phyloP scores from a whole-genome alignment of 1,140 invertebrate species.

The Idris sp. region DNA sequence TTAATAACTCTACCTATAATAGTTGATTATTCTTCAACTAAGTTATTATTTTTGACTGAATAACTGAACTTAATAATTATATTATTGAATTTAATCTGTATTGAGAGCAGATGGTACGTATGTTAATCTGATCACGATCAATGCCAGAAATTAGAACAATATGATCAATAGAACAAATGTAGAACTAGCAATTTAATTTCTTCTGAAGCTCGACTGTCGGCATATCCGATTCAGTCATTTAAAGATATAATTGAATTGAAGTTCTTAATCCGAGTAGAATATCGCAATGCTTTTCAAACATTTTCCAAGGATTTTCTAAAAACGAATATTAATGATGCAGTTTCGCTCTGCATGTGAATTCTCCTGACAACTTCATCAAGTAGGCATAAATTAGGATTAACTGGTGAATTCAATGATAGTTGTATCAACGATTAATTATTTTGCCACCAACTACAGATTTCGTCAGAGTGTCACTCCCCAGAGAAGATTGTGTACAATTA shows the following conservation, averaged over 20 bases:
- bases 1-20: too few relatives aligned
- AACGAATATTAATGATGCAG: too few relatives aligned
- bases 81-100: slow-evolving; percentile 16
- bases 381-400: slow-evolving; percentile 52
- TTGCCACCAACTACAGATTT: slow-evolving; percentile 23
- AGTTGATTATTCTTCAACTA: too few relatives aligned
- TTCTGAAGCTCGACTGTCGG: background rate
- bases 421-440: slow-evolving; percentile 40
- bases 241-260: slow-evolving; percentile 35
- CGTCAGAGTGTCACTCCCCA: slow-evolving; percentile 7
- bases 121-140: slow-evolving; percentile 32
- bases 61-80: too few relatives aligned
- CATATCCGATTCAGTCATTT: slow-evolving; percentile 24
- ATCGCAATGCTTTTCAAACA: too few relatives aligned
- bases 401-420: slow-evolving; percentile 51
- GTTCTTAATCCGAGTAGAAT: slow-evolving; percentile 29
- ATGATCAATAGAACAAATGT: slow-evolving; percentile 35
- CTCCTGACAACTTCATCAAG: slow-evolving; percentile 36
- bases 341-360: too few relatives aligned
- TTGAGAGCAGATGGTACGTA: slow-evolving; percentile 28
- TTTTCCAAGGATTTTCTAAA: too few relatives aligned
- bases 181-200: slow-evolving; percentile 40
- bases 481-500: slow-evolving; percentile 16
- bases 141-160: slow-evolving; percentile 36
- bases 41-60: too few relatives aligned